Conservation (phyloP, 1,140 invertebrate species). For the Calosoma granatense region DNA sequence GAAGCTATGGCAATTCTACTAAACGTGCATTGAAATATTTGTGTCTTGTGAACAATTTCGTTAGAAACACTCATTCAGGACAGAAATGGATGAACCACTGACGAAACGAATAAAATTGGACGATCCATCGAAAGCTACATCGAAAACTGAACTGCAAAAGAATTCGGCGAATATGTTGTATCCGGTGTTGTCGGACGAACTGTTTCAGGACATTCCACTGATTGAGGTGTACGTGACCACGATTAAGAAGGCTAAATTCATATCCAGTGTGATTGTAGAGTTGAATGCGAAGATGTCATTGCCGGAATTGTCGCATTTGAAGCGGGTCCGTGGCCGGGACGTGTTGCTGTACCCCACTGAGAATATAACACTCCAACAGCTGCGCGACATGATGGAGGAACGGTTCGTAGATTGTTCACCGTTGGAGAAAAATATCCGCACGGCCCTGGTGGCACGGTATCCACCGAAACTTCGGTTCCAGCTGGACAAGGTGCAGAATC, state of each 20-base stretch:
- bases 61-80: too few species aligned
- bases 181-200: constrained; percentile 43
- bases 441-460: constrained; percentile 46
- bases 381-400: constrained; percentile 38
- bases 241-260: constrained; percentile 48
- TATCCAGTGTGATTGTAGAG: constrained; percentile 48
- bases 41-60: too few species aligned
- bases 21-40: too few species aligned
- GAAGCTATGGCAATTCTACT: too few species aligned
- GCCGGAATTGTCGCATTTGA: constrained; percentile 56
- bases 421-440: constrained; percentile 42
- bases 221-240: constrained; percentile 47
- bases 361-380: constrained; percentile 22
- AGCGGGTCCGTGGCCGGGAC: constrained; percentile 53
- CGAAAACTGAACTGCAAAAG: background rate
- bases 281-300: constrained; percentile 46
- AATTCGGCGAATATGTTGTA: constrained; percentile 14
- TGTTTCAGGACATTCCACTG: constrained; percentile 38
- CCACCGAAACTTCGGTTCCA: constrained; percentile 57
- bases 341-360: constrained; percentile 45
- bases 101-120: background rate
- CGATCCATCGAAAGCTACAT: background rate
- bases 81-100: constrained; percentile 3
- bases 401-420: constrained; percentile 41
- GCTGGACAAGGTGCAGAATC: constrained; percentile 45